Evolutionary conservation across 1,140 invertebrate species (phyloP).

Genomic region (Leptopilina boulardi): DNA sequence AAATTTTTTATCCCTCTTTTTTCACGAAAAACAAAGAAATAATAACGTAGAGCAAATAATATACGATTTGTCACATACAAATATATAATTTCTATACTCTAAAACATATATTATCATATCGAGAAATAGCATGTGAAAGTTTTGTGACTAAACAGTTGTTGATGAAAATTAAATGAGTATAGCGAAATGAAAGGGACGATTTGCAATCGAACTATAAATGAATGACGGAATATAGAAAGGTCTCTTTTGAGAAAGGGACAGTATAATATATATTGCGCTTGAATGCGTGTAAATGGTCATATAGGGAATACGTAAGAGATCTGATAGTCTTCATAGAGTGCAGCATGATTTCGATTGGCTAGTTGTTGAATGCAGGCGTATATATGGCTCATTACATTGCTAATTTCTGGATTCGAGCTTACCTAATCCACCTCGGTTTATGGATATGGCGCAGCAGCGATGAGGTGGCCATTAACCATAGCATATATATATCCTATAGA

Average conservation of each 20-base stretch:
- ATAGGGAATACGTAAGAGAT: conserved; percentile 53
- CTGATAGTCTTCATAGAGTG: conserved; percentile 58
- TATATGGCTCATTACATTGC: conserved; percentile 50
- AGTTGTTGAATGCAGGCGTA: conserved; percentile 50
- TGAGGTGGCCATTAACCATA: conserved; percentile 7
- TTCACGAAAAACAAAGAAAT: too few species aligned
- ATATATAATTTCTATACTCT: too few species aligned
- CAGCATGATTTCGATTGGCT: conserved; percentile 57
- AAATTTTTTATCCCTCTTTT: too few species aligned
- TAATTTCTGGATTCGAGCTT: conserved; percentile 54
- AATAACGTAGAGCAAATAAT: too few species aligned
- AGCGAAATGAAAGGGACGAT: conserved; percentile 9
- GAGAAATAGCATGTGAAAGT: background rate
- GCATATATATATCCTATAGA: background rate
- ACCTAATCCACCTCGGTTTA: conserved; percentile 40
- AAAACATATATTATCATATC: background rate
- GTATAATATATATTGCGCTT: background rate
- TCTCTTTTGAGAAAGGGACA: conserved; percentile 4
- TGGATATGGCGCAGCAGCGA: background rate
- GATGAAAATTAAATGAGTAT: conserved; percentile 19
- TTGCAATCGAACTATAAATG: conserved; percentile 5
- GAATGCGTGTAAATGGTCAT: conserved; percentile 21
- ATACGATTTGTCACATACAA: too few species aligned
- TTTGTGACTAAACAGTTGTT: conserved; percentile 16
- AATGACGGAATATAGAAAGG: background rate